Conservation (phyloP, 2,888 invertebrate species). For the Drosophila anomalipes region DNA sequence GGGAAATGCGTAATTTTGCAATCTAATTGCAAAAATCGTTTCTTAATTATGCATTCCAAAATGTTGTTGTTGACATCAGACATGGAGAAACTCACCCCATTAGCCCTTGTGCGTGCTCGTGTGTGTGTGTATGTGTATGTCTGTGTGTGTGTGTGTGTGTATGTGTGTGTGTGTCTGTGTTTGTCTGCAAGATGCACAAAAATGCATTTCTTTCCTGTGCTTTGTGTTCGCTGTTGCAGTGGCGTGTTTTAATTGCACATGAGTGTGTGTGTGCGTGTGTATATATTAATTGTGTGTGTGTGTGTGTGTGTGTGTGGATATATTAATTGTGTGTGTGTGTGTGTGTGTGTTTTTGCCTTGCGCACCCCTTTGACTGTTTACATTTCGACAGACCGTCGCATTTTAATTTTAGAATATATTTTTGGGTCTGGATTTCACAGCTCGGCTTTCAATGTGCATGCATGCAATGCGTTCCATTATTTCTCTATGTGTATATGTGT, state of each 20-base stretch:
- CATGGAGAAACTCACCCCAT: conserved; percentile 55
- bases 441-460: conserved; percentile 74
- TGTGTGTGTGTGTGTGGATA: not conserved
- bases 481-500: conserved; percentile 20
- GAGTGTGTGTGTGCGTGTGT: conserved; percentile 22
- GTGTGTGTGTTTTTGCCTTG: conserved; percentile 39
- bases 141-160: conserved; percentile 1
- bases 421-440: conserved; percentile 79
- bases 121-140: not conserved
- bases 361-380: conserved; percentile 77
- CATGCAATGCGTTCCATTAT: conserved; percentile 72
- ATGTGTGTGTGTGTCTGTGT: conserved; percentile 11
- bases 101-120: conserved; percentile 5
- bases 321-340: conserved; percentile 6
- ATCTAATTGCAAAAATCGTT: conserved; percentile 48
- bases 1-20: conserved; percentile 73
- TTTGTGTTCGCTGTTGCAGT: conserved; percentile 50
- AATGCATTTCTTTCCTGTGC: conserved; percentile 72
- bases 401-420: conserved; percentile 80
- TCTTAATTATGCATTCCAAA: conserved; percentile 57
- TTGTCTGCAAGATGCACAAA: conserved; percentile 76
- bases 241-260: conserved; percentile 56
- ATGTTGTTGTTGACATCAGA: conserved; percentile 32
- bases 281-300: conserved; percentile 5
- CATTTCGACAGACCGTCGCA: conserved; percentile 74